These are phyloP conservation scores for Gouania willdenowi DNA, from an alignment of 2,797 vertebrate genomes.

Conservation along the genomic window DNA sequence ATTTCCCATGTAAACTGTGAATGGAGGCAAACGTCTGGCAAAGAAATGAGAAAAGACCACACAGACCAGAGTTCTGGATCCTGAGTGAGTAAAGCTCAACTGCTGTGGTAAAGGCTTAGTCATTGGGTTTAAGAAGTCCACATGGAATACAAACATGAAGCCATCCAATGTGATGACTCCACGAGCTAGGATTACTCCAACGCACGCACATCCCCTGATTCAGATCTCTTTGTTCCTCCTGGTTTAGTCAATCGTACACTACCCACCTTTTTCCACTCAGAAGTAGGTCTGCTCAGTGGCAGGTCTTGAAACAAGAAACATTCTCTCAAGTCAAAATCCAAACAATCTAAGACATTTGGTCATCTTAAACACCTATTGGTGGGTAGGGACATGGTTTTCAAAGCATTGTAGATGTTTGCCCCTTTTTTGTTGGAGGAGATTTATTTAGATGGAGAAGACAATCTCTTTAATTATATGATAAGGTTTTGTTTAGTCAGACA, in stretches of 20 bases:
- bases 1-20: no score
- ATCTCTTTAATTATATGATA: no score
- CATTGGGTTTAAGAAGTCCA: slow-evolving; percentile 48
- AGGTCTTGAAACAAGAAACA: slow-evolving; percentile 15
- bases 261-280: slow-evolving; percentile 18
- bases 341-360: slow-evolving; percentile 3
- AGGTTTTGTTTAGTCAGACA: no score
- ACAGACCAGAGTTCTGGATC: slow-evolving; percentile 40
- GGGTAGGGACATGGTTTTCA: no score
- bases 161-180: slow-evolving; percentile 51
- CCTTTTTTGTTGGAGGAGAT: no score
- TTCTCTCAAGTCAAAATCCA: slow-evolving; percentile 11
- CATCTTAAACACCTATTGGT: no score
- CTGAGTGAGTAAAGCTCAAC: slow-evolving; percentile 38
- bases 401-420: no score
- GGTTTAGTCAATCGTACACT: slow-evolving; percentile 27
- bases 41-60: slow-evolving; percentile 44
- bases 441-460: no score
- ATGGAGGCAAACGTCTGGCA: slow-evolving; percentile 28
- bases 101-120: slow-evolving; percentile 42
- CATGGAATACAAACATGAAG: slow-evolving; percentile 46
- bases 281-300: slow-evolving; percentile 3
- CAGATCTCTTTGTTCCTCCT: slow-evolving; percentile 19
- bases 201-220: slow-evolving; percentile 46
- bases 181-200: slow-evolving; percentile 50